Conservation (phyloP, 2,888 invertebrate genomes). For the Adelognathus sp. region DNA sequence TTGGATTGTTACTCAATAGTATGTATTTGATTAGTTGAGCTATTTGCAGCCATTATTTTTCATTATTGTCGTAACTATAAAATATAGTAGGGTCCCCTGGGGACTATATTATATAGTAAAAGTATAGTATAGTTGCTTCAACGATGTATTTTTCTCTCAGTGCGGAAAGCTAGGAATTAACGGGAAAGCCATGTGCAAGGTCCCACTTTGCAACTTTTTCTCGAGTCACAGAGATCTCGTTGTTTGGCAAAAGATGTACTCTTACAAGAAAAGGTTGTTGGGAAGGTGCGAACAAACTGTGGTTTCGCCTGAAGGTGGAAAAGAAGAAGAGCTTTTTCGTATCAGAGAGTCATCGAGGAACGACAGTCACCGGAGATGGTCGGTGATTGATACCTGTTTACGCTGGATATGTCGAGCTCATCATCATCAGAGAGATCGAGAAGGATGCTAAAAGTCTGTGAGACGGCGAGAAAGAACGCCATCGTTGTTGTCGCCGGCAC, state of each 20-base stretch:
- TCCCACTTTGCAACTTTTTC: too few relatives aligned
- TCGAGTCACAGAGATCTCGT: not conserved
- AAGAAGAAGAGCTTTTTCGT: constrained; percentile 56
- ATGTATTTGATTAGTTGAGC: too few relatives aligned
- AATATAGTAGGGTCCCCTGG: too few relatives aligned
- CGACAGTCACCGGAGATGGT: constrained; percentile 61
- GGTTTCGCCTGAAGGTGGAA: constrained; percentile 24
- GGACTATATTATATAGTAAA: too few relatives aligned
- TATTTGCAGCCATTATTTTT: too few relatives aligned
- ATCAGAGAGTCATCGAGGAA: constrained; percentile 65
- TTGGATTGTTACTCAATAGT: too few relatives aligned
- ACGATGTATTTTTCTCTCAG: too few relatives aligned
- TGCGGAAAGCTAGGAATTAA: too few relatives aligned
- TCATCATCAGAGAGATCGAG: constrained; percentile 72
- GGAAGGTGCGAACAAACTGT: not conserved
- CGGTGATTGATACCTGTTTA: constrained; percentile 72
- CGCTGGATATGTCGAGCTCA: constrained; percentile 69
- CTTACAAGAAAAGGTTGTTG: not conserved
- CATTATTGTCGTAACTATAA: too few relatives aligned
- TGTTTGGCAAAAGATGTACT: not conserved
- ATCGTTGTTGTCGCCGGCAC: constrained; percentile 63
- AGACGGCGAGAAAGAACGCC: constrained; percentile 27
- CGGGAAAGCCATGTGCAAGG: too few relatives aligned
- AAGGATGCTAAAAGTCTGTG: constrained; percentile 29
- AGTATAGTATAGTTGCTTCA: too few relatives aligned